These are phyloP conservation scores for Coccyzus lansbergi DNA, from an alignment of 2,797 vertebrate genomes.

Conservation along the genomic window DNA sequence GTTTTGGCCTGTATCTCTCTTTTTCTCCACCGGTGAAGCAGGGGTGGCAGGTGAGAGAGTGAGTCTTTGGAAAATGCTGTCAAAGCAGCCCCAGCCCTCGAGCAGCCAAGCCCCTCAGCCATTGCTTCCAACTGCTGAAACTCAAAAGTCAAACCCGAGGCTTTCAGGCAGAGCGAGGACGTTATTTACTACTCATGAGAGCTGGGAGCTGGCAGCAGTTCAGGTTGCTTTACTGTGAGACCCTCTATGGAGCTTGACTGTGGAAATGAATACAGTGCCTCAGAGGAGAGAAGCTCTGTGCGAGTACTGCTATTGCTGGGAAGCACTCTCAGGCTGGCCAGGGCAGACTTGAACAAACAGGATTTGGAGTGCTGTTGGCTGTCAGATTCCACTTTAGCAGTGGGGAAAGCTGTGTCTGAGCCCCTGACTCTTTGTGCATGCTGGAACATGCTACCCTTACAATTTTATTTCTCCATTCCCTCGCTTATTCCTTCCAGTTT, in stretches of 20 bases:
- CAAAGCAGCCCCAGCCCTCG: not conserved
- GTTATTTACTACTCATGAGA: not conserved
- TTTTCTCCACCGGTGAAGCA: not conserved
- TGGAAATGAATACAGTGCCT: not conserved
- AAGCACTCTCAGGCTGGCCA: not conserved
- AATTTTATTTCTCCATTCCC: not conserved
- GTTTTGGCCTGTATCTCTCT: not conserved
- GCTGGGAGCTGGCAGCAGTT: not conserved
- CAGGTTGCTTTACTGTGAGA: not conserved
- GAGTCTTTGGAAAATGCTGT: not conserved
- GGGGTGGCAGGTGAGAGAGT: not conserved
- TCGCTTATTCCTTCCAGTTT: not conserved
- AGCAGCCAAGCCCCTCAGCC: not conserved
- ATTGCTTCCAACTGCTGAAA: not conserved
- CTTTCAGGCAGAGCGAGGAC: rapidly evolving
- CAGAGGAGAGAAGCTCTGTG: not conserved
- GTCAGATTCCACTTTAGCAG: not conserved
- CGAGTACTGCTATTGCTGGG: not conserved
- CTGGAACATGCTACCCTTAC: not conserved
- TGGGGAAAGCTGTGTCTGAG: not conserved
- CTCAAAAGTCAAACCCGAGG: not conserved
- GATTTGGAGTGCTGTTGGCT: not conserved
- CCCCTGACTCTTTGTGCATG: not conserved
- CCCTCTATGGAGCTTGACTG: not conserved
- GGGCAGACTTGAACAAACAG: not conserved